Conservation (phyloP, 2,113 vertebrate species). For the Misgurnus mizolepis region DNA sequence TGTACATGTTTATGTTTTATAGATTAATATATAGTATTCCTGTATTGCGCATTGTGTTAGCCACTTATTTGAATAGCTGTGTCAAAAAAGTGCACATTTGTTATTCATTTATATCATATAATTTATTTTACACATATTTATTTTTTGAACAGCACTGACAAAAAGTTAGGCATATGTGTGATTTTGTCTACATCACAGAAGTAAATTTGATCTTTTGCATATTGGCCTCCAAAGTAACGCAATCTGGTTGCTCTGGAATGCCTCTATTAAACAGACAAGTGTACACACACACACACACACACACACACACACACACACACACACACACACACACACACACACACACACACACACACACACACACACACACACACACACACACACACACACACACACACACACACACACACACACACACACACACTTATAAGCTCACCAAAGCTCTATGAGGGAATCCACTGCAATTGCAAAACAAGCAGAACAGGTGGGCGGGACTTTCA, state of each 20-base stretch:
- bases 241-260: conserved; percentile 12
- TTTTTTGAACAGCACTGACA: no score
- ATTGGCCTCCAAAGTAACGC: conserved; percentile 22
- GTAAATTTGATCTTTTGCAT: conserved; percentile 21
- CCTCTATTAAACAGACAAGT: background rate
- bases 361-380: conserved; percentile 24
- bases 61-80: no score
- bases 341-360: conserved; percentile 25
- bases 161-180: no score
- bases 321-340: conserved; percentile 20
- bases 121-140: no score
- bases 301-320: conserved; percentile 26
- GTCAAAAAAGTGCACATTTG: no score
- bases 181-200: background rate
- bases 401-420: conserved; percentile 9
- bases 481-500: conserved; percentile 62
- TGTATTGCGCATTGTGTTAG: no score
- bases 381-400: conserved; percentile 9
- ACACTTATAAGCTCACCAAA: conserved; percentile 41
- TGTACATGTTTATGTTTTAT: no score
- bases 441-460: conserved; percentile 25
- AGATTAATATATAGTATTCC: no score
- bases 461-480: conserved; percentile 62
- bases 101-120: no score
- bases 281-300: conserved; percentile 11